Conservation (phyloP, 2,888 invertebrate genomes). For the Beris morrisii region DNA sequence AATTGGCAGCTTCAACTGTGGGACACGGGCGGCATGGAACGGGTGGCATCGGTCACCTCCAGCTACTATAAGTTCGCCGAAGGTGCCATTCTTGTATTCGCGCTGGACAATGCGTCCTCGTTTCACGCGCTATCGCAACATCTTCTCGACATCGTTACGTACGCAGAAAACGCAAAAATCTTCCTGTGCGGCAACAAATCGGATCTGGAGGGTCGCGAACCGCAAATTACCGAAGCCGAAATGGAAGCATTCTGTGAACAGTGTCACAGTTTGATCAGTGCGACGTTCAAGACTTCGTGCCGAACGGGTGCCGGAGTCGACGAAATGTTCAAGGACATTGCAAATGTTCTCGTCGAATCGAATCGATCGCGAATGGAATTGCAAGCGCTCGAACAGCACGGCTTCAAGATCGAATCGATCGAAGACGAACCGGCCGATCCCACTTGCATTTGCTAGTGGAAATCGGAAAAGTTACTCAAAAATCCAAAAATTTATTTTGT, state of each 20-base stretch:
- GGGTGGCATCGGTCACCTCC: conserved; percentile 92
- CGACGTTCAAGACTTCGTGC: conserved; percentile 87
- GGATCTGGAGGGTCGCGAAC: conserved; percentile 72
- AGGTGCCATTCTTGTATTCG: conserved; percentile 90
- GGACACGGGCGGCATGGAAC: conserved; percentile 97
- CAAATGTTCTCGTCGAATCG: conserved; percentile 74
- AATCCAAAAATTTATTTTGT: too few relatives aligned
- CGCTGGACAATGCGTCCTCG: conserved; percentile 86
- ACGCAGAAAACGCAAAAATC: conserved; percentile 93
- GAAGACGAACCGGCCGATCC: conserved; percentile 60
- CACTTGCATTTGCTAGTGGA: conserved; percentile 52
- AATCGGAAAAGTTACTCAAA: not conserved
- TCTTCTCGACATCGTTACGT: conserved; percentile 88
- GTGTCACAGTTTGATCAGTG: conserved; percentile 86
- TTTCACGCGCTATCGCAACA: conserved; percentile 92
- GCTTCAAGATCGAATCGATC: conserved; percentile 71
- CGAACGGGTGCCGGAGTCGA: conserved; percentile 83
- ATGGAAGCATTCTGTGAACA: conserved; percentile 91
- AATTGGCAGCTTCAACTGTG: conserved; percentile 79
- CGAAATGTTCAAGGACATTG: conserved; percentile 90
- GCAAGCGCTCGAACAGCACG: conserved; percentile 75
- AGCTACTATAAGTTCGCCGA: conserved; percentile 96
- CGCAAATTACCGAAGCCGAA: conserved; percentile 81
- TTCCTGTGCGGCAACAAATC: conserved; percentile 92
- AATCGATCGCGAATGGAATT: conserved; percentile 82